Evolutionary conservation across 2,888 invertebrate genomes (phyloP).

Genomic region (Cheilosia variabilis): DNA sequence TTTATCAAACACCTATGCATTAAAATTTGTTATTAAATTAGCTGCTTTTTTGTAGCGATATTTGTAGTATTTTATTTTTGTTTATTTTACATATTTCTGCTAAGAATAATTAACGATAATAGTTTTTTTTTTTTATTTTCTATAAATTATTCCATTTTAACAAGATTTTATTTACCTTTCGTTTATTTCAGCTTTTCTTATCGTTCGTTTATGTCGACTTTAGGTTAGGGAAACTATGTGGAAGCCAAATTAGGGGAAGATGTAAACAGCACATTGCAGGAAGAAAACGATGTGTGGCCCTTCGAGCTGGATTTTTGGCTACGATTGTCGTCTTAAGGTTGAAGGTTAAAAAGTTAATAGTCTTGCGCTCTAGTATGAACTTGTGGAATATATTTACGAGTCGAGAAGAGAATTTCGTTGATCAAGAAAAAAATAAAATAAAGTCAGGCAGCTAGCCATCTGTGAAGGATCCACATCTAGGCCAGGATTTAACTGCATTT

Average conservation of each 20-base stretch:
- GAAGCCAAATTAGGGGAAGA: neutral
- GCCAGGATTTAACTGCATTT: no score
- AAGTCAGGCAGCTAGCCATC: no score
- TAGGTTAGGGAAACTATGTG: neutral
- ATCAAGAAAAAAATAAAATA: no score
- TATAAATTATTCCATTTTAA: conserved; percentile 65
- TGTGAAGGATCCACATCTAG: no score
- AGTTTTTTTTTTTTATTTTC: conserved; percentile 52
- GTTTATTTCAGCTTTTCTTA: conserved; percentile 3
- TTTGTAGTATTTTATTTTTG: conserved; percentile 51
- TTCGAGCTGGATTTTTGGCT: no score
- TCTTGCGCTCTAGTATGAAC: no score
- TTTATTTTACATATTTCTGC: conserved; percentile 58
- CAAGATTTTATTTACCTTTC: conserved; percentile 28
- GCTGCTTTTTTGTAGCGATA: conserved; percentile 67
- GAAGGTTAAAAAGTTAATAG: no score
- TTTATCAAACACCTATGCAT: conserved; percentile 71
- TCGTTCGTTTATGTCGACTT: conserved; percentile 20
- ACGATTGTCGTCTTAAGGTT: no score
- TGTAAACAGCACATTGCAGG: neutral
- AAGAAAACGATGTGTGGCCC: neutral
- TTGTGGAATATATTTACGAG: no score
- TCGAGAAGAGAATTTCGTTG: no score
- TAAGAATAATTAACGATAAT: conserved; percentile 71
- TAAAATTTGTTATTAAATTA: conserved; percentile 58